Base-by-base conservation (phyloP, 1,140 invertebrate genomes). In the Cherax quadricarinatus region DNA sequence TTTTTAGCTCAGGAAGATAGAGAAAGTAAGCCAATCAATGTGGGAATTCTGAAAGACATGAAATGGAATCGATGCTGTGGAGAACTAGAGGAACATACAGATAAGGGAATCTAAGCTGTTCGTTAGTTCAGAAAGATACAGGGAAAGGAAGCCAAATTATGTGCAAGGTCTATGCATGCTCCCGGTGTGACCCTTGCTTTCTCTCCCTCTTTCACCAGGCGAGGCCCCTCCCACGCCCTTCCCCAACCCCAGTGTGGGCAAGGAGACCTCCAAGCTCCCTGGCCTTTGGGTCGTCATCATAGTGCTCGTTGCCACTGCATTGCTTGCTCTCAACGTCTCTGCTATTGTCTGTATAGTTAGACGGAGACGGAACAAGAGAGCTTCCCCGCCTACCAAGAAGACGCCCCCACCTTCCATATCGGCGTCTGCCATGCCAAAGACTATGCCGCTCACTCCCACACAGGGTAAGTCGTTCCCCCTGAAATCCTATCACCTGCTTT, bases 291-390 rank as follows among this genome's bases (percentile, higher is more conserved):
- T 98, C 83, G 96, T 97, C 86, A 95, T 97, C 60, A 97, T 97
- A 78, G 97, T 96, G 91, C 96, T 97, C 62, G 96, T 97, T 48
- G 97, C 97, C 66, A 96, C 97, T 86, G 96, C 96, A 84, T 95
- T 97, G 90, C 96, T 97, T 73, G 95, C 97, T 57, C 96, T 98
- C 94, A 98, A 98, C 95, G 96, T 98, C 94, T 96, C 98, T 93
- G 96, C 98, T 95, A 97, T 98, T 93, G 97, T 97, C 89, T 98
- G 97, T 95, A 98, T 98, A 95, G 96, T 98, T 87, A 96, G 97
- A 94, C 96, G 97, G 94, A 96, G 95, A 96, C 95, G 95, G 96
- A 91, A 89, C 92, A 94, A 93, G 89, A 85, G 93, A 60, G 92
- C 86, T 6, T 93, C 93, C 73, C 89, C 93, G 21, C 93, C 91